Percentiles rank a stretch among this genome's conserved stretches.
Evolutionary conservation across 2,113 vertebrate species (phyloP).

Genomic region (Sinocyclocheilus grahami): DNA sequence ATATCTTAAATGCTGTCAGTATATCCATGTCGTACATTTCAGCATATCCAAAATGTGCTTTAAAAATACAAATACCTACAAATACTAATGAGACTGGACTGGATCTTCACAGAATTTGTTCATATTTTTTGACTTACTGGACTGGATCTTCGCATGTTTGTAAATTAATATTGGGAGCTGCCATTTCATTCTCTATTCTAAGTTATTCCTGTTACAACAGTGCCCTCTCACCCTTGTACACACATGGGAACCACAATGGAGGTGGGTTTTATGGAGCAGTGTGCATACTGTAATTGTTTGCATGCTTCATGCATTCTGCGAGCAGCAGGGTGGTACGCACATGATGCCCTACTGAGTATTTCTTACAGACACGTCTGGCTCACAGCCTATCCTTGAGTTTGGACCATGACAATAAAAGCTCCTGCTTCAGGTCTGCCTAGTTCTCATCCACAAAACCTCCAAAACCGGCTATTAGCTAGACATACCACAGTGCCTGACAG

Average conservation of each 20-base stretch:
- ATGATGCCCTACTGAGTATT: conserved; percentile 46
- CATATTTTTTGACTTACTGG: too few relatives aligned
- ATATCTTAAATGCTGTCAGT: neutral
- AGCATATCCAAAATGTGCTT: neutral
- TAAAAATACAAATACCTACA: neutral
- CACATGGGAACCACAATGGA: conserved; percentile 37
- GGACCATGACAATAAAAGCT: conserved; percentile 46
- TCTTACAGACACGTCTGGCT: conserved; percentile 38
- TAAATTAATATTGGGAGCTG: neutral
- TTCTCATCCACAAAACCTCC: conserved; percentile 37
- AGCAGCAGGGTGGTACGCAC: conserved; percentile 48
- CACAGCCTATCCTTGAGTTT: conserved; percentile 37
- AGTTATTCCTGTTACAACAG: neutral
- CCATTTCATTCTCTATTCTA: neutral
- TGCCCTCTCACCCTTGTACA: conserved; percentile 32
- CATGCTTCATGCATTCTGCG: conserved; percentile 46
- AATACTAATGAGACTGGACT: too few relatives aligned
- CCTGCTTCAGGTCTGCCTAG: conserved; percentile 37
- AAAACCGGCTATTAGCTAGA: conserved; percentile 37
- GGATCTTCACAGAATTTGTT: too few relatives aligned
- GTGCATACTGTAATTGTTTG: conserved; percentile 50
- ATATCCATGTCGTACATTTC: neutral
- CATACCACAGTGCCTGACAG: conserved; percentile 53
- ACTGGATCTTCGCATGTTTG: neutral
- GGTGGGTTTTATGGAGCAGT: conserved; percentile 48